These are phyloP conservation scores for Lamellibrachia columna DNA, from an alignment of 2,888 invertebrate genomes.

Conservation along the genomic window DNA sequence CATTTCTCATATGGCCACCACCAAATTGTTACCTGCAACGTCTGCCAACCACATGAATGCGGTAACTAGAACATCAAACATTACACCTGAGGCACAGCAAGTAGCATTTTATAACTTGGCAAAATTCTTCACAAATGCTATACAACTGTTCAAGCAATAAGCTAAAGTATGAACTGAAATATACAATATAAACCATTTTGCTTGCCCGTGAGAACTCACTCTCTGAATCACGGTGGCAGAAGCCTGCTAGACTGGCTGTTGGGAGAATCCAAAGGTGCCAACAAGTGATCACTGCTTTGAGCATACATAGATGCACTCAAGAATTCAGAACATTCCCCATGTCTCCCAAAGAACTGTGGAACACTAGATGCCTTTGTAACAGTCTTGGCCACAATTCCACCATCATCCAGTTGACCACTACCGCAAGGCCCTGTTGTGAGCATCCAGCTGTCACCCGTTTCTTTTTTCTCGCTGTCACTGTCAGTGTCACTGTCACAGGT, in stretches of 20 bases:
- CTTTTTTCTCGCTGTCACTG: not conserved
- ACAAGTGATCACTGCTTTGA: not conserved
- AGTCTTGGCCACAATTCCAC: not conserved
- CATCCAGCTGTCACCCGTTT: not conserved
- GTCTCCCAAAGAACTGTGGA: not conserved
- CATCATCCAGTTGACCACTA: not conserved
- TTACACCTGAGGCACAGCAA: not conserved
- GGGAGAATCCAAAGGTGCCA: not conserved
- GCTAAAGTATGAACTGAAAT: not conserved
- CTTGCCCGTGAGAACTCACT: not conserved
- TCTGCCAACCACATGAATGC: not conserved
- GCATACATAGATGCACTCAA: not conserved
- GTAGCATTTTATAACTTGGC: not conserved
- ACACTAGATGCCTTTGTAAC: not conserved
- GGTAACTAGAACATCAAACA: not conserved
- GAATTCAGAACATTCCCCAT: not conserved
- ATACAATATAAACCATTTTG: not conserved
- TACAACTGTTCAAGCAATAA: not conserved
- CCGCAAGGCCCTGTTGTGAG: not conserved
- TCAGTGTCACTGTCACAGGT: not conserved
- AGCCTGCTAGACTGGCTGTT: not conserved
- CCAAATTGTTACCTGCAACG: not conserved
- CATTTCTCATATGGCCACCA: not conserved
- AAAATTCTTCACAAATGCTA: not conserved
- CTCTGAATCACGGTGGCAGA: not conserved